Conservation (phyloP, 2,113 vertebrate species). For the Coptodon bakossiorum region DNA sequence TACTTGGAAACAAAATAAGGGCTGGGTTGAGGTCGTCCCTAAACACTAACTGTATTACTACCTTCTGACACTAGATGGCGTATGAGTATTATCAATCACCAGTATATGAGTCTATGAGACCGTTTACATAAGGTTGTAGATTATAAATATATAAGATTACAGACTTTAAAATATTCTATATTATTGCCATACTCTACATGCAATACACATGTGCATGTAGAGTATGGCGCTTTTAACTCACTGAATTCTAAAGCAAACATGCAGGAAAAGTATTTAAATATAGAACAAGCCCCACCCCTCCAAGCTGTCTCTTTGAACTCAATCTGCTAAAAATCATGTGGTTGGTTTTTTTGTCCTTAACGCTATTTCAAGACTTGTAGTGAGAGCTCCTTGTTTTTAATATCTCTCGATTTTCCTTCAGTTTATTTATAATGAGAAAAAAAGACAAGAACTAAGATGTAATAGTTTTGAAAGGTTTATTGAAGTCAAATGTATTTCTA, state of each 20-base stretch:
- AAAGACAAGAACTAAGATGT: neutral
- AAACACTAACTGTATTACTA: neutral
- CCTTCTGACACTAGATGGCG: neutral
- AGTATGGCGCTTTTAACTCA: neutral
- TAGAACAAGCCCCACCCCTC: too few species aligned
- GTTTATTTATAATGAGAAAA: neutral
- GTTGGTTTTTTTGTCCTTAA: neutral
- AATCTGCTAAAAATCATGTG: neutral
- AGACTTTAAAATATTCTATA: neutral
- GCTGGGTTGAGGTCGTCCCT: neutral
- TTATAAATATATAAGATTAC: neutral
- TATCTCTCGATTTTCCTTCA: neutral
- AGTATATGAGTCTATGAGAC: neutral
- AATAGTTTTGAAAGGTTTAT: constrained; percentile 64
- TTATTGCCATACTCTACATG: too few species aligned
- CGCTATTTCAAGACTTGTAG: neutral
- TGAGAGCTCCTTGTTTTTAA: neutral
- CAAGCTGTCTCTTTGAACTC: neutral
- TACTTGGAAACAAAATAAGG: neutral
- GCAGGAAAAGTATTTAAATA: neutral
- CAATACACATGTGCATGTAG: neutral
- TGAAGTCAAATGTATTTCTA: constrained; percentile 59
- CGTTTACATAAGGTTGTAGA: neutral
- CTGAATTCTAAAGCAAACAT: neutral
- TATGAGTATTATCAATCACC: neutral